Evolutionary conservation across 2,888 invertebrate species (phyloP).

Genomic region (Melinaea menophilus): DNA sequence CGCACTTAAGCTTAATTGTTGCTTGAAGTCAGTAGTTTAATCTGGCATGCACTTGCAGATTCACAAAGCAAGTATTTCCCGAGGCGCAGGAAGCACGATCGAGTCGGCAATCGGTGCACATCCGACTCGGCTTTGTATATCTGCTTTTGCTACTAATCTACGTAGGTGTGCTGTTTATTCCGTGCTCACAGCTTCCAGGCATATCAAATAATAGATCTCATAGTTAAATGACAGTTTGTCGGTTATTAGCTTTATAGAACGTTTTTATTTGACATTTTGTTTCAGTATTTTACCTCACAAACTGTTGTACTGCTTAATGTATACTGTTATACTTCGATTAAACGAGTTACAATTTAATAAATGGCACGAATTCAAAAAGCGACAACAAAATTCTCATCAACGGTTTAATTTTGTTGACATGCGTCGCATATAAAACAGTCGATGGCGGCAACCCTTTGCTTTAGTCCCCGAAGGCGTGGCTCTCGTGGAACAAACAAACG

Average conservation of each 20-base stretch:
- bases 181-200: neutral
- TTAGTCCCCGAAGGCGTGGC: slow-evolving; percentile 64
- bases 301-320: too few species aligned
- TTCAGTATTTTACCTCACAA: too few species aligned
- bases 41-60: slow-evolving; percentile 6
- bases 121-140: slow-evolving; percentile 45
- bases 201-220: neutral
- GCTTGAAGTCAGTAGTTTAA: slow-evolving; percentile 1
- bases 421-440: slow-evolving; percentile 46
- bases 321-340: neutral
- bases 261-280: too few species aligned
- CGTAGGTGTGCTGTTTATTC: slow-evolving; percentile 11
- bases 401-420: slow-evolving; percentile 50
- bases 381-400: slow-evolving; percentile 24
- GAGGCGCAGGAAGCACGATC: slow-evolving; percentile 53
- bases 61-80: slow-evolving; percentile 38
- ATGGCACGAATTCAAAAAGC: slow-evolving; percentile 20
- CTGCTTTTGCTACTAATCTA: slow-evolving; percentile 29
- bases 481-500: slow-evolving; percentile 70
- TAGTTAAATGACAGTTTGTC: neutral
- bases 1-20: too few species aligned
- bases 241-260: too few species aligned
- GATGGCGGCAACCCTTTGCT: slow-evolving; percentile 61
- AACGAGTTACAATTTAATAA: slow-evolving; percentile 4
- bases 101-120: slow-evolving; percentile 61